Percentiles rank a stretch among this genome's conserved stretches.
These are phyloP conservation scores for Pangasius sanitwongsei DNA, from an alignment of 2,797 vertebrate genomes.

Conservation along the genomic window DNA sequence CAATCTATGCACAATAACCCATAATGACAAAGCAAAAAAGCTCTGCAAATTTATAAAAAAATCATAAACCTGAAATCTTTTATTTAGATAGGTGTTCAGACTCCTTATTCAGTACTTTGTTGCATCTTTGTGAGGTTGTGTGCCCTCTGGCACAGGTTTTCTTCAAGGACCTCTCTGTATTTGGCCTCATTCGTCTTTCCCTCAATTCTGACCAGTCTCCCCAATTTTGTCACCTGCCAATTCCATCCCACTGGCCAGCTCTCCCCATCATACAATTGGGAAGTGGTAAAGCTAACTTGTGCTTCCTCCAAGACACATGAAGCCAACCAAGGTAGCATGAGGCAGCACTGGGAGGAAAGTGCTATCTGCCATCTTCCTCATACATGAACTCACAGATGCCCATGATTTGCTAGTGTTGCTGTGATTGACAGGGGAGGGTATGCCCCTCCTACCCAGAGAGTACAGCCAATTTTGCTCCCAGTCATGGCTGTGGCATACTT, in stretches of 20 bases:
- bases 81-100: no score
- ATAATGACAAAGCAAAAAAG: no score
- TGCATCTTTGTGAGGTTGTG: not conserved
- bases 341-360: not conserved
- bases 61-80: no score
- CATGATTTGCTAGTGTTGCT: not conserved
- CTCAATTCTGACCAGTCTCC: not conserved
- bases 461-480: not conserved
- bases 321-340: not conserved
- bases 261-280: not conserved
- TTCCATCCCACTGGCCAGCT: not conserved
- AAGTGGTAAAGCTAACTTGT: not conserved
- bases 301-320: not conserved
- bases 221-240: not conserved
- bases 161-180: no score
- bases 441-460: not conserved
- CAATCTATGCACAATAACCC: no score
- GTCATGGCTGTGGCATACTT: not conserved
- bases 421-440: not conserved
- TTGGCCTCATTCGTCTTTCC: not conserved
- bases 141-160: not conserved
- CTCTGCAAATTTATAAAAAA: no score
- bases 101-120: no score
- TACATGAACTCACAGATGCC: not conserved
- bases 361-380: not conserved